Evolutionary conservation across 1,140 invertebrate genomes (phyloP).

Genomic region (Papilio aristodemus): DNA sequence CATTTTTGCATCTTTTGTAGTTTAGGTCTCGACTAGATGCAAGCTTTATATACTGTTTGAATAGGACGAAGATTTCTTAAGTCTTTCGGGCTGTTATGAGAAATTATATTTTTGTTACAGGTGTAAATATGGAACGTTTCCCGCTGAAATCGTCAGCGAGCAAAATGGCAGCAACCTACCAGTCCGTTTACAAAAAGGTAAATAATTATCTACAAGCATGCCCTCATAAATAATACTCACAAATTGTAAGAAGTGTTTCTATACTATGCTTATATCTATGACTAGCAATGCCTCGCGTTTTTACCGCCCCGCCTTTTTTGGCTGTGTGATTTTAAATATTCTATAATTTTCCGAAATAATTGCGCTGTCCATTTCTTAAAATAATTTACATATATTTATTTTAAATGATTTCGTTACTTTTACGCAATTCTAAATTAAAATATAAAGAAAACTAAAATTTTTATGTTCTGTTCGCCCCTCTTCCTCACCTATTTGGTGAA

Average conservation of each 20-base stretch:
- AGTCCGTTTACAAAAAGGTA: conserved; percentile 75
- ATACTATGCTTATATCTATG: too few species aligned
- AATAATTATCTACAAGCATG: neutral
- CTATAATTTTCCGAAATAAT: too few species aligned
- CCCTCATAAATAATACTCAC: neutral
- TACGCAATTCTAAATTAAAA: too few species aligned
- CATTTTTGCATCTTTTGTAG: neutral
- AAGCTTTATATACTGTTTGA: neutral
- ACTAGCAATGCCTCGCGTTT: too few species aligned
- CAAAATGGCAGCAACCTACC: conserved; percentile 69
- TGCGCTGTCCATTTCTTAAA: too few species aligned
- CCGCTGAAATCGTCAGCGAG: conserved; percentile 66
- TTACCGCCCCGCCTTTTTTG: too few species aligned
- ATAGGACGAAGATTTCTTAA: neutral
- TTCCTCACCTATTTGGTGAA: too few species aligned
- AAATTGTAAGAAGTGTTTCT: neutral
- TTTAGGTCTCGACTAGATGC: neutral
- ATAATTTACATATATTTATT: too few species aligned
- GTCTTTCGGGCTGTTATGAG: neutral
- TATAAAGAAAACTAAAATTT: too few species aligned
- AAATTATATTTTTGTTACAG: conserved; percentile 33
- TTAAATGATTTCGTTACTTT: too few species aligned
- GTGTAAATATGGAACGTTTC: conserved; percentile 59
- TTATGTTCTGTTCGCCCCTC: too few species aligned
- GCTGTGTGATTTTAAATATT: too few species aligned